Conservation (phyloP, 2,888 invertebrate genomes). For the Mythimna ferrago region DNA sequence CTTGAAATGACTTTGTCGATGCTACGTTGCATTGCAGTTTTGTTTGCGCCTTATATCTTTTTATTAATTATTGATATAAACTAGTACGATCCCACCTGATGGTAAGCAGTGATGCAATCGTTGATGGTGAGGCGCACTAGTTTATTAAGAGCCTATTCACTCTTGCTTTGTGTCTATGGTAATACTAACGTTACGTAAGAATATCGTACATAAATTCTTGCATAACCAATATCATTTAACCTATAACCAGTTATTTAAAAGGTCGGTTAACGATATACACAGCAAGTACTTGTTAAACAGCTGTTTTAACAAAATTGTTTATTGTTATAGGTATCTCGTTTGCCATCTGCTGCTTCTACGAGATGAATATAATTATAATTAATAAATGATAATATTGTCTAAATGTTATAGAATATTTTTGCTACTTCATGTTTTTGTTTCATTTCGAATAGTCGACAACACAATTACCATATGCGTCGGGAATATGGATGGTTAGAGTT, state of each 20-base stretch:
- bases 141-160: no score
- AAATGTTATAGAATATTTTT: neutral
- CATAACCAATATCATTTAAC: neutral
- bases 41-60: no score
- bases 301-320: conserved; percentile 36
- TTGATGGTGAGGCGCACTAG: no score
- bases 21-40: no score
- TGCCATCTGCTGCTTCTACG: conserved; percentile 41
- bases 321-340: conserved; percentile 27
- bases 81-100: no score
- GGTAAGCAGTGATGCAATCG: no score
- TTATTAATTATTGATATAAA: no score
- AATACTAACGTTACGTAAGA: neutral
- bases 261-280: neutral
- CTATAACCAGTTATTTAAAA: conserved; percentile 1
- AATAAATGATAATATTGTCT: neutral
- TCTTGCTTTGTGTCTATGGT: no score
- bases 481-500: neutral
- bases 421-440: fast-evolving
- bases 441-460: neutral
- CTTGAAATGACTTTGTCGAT: no score
- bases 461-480: neutral
- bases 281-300: conserved; percentile 28
- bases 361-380: neutral
- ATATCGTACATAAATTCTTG: conserved; percentile 12